Conservation (phyloP, 2,113 vertebrate genomes). For the Phylloscopus trochiloides region DNA sequence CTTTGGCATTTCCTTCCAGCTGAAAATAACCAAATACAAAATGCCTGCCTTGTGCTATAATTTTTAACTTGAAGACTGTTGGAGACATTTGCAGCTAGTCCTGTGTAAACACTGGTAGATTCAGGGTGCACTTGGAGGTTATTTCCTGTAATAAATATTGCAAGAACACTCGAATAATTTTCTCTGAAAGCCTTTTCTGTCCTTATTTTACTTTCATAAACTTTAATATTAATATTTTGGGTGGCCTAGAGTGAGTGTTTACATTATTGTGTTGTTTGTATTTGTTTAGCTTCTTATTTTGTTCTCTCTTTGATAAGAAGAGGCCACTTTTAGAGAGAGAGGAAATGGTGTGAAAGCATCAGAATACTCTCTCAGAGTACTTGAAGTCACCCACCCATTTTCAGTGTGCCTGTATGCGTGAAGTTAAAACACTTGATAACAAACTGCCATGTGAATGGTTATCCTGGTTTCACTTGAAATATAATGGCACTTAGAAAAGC, state of each 20-base stretch:
- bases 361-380: background rate
- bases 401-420: background rate
- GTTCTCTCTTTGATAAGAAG: constrained; percentile 12
- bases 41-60: background rate
- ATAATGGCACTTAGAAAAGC: background rate
- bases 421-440: background rate
- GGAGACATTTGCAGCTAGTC: constrained; percentile 16
- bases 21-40: constrained; percentile 48
- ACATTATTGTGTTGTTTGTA: constrained; percentile 25
- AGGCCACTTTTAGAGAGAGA: background rate
- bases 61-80: constrained; percentile 10
- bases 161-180: constrained; percentile 26
- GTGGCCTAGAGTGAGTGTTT: background rate
- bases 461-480: background rate
- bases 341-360: background rate
- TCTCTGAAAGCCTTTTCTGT: constrained; percentile 45
- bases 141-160: constrained; percentile 67
- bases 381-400: background rate
- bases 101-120: constrained; percentile 22
- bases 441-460: background rate
- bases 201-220: background rate
- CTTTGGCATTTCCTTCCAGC: constrained; percentile 15
- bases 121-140: constrained; percentile 26
- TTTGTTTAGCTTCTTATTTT: constrained; percentile 6
- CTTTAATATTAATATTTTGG: constrained; percentile 20